These are phyloP conservation scores for Enteromius trimaculatus DNA, from an alignment of 2,797 vertebrate species.

Conservation along the genomic window DNA sequence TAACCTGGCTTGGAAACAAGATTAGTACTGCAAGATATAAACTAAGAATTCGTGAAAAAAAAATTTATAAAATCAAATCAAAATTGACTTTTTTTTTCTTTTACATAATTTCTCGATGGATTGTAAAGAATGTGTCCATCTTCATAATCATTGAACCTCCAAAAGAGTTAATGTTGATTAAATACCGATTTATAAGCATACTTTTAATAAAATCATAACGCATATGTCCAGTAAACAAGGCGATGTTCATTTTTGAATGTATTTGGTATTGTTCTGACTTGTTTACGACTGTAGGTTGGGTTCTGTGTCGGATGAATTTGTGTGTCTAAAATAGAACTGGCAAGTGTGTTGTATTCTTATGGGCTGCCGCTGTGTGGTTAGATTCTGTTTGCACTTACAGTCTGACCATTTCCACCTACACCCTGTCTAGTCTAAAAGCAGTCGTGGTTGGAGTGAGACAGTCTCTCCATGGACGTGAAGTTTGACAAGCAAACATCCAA, in stretches of 20 bases:
- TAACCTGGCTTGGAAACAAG: no score
- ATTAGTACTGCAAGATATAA: no score
- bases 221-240: neutral
- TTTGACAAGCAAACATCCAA: slow-evolving; percentile 48
- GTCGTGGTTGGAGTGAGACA: slow-evolving; percentile 47
- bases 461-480: slow-evolving; percentile 28
- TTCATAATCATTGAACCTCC: neutral
- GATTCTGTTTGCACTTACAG: slow-evolving; percentile 38
- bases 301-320: slow-evolving; percentile 19
- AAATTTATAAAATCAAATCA: no score
- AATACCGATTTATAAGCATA: neutral
- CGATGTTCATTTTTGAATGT: neutral
- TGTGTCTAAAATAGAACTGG: slow-evolving; percentile 48
- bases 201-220: neutral
- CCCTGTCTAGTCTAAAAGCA: slow-evolving; percentile 58
- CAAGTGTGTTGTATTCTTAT: slow-evolving; percentile 31
- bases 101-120: neutral
- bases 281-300: slow-evolving; percentile 9
- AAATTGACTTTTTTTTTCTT: neutral
- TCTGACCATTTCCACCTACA: slow-evolving; percentile 50
- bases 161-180: neutral
- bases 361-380: slow-evolving; percentile 17
- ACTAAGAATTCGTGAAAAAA: no score
- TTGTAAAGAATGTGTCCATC: neutral
- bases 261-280: neutral